Evolutionary conservation across 2,888 invertebrate genomes (phyloP), one percentile per base, ranked within the genome.

Genomic region (Cerastoderma edule): DNA sequence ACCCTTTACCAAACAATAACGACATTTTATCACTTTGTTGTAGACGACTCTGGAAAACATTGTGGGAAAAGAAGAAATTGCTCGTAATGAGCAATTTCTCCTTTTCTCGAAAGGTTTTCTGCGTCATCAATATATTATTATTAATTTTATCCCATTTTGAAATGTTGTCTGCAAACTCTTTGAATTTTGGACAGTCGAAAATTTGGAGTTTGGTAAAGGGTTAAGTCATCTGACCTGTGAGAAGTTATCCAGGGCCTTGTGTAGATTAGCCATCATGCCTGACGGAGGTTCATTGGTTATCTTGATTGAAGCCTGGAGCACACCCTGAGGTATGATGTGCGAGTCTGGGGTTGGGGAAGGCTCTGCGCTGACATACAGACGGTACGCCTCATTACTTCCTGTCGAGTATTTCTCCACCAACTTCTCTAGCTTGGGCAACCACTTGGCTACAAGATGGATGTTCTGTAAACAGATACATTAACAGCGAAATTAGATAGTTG

Each of bases 221-320:
- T n/a, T n/a, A 28, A 28, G 4, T 2, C 13, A 10, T 16, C 35
- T 28, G 72, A 92, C 94, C 90, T 98, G 98, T 79, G 96, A 96
- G 91, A 98, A 99, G 93, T 98, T 98, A 89, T 97, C 96, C 66
- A 98, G 93, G 0, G 98, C 97, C 93, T 98, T 98, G 93, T 98
- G 98, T 16, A 99, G 94, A 93, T 99, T 99, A 5, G 98, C 98
- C 94, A 95, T 95, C 97, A 98, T 98, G 65, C 98, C 98, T 66
- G 98, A 97, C 0, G 98, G 98, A 0, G 98, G 98, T 92, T 98
- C 98, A 91, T 98, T 99, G 2, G 98, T 98, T 76, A 98, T 98
- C 94, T 98, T 99, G 85, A 99, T 98, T 19, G 98, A 97, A 0
- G 97, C 97, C 92, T 98, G 98, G 64, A 98, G 93, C 78, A 98